These are phyloP conservation scores for Pteria penguin DNA, from an alignment of 2,888 invertebrate genomes.

Conservation along the genomic window DNA sequence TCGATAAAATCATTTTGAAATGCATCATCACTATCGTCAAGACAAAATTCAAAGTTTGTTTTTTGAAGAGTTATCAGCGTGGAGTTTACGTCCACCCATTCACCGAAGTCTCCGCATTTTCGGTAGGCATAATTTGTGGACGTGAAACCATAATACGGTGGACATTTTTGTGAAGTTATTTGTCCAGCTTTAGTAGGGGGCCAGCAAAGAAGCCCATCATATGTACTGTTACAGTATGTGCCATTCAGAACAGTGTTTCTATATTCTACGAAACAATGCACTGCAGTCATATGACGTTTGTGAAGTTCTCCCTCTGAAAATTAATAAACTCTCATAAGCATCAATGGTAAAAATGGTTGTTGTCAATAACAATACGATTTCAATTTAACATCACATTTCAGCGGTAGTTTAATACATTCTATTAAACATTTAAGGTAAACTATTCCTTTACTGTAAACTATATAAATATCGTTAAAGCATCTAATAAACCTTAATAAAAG, in stretches of 20 bases:
- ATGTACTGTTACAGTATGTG: constrained; percentile 47
- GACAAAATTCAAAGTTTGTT: constrained; percentile 28
- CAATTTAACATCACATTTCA: too few species aligned
- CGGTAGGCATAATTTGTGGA: constrained; percentile 42
- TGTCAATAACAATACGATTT: too few species aligned
- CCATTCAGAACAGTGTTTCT: constrained; percentile 3
- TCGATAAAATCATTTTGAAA: neutral
- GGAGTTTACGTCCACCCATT: constrained; percentile 42
- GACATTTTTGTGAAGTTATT: constrained; percentile 48
- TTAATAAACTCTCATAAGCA: too few species aligned
- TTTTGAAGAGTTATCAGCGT: constrained; percentile 26
- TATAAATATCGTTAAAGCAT: too few species aligned
- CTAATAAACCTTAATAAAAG: too few species aligned
- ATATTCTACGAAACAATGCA: neutral
- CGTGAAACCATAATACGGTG: constrained; percentile 44
- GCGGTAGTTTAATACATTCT: too few species aligned
- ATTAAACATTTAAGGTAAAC: too few species aligned
- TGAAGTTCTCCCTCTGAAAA: too few species aligned
- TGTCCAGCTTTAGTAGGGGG: constrained; percentile 47
- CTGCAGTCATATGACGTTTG: too few species aligned
- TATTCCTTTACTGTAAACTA: too few species aligned
- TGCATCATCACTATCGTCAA: constrained; percentile 22
- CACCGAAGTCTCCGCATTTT: constrained; percentile 44
- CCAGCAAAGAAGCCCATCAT: constrained; percentile 57
- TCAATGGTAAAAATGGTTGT: too few species aligned